Base-by-base conservation (phyloP, 2,888 invertebrate species). In the Idaea biselata region DNA sequence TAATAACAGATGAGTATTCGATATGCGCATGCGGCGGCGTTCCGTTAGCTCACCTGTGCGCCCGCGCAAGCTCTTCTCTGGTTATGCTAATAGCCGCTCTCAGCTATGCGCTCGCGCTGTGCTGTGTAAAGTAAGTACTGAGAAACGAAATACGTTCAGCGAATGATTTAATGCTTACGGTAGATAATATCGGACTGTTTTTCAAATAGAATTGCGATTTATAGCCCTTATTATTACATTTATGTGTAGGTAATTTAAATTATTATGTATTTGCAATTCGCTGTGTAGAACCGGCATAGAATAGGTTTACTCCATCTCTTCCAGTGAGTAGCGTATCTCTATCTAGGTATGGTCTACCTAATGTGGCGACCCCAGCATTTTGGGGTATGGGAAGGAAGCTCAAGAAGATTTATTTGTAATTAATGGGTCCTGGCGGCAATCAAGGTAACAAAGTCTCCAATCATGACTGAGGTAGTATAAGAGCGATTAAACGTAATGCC, bases 11-110 rank as follows among this genome's bases (percentile, higher is more conserved):
- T 85, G 84, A 78, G 80, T 79, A 82, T 70, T 77, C 77, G 83
- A 86, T 87, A 83, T 81, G 81, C 79, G 77, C 82, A 80, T 77
- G 79, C 79, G 73, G 79, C 79, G 73, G 76, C 75, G 84, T 89
- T 82, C 91, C 91, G 91, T 92, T 91, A 91, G 80, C 81, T 91
- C 90, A 90, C 88, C 89, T 90, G 89, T 85, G 89, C 85, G 80
- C 82, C 88, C 86, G 89, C 86, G 89, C 85, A 80, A 82, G 88
- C 86, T 86, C 89, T 85, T 89, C 89, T 88, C 87, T 88, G 86
- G 90, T 89, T 90, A 91, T 91, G 91, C 87, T 89, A 91, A 91
- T 89, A 80, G 86, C 75, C 80, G 82, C 80, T 84, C 80, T 81
- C 76, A 76, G 80, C 56, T 56, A 56, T 56, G 56, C 56, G 56